Evolutionary conservation across 1,140 invertebrate species (phyloP), one percentile per base, ranked within the genome.

Genomic region (Meloidogyne exigua): DNA sequence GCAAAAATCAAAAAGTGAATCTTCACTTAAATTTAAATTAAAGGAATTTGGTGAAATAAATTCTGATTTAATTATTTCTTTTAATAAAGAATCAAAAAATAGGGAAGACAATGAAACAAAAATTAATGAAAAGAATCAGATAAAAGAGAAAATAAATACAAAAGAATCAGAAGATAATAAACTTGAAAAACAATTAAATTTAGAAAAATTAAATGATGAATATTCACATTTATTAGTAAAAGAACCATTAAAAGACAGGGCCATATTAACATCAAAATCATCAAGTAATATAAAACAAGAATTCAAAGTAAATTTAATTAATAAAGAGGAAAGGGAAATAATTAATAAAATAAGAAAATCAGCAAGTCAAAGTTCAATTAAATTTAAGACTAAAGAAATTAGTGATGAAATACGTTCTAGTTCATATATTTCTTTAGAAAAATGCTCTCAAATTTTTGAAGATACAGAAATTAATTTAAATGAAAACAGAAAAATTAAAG

Each of bases 291-390:
- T 9, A 49, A 18, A 49, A 70, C 36, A 66, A 39, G 21, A 49
- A 57, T 74, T 77, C 44, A 13, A 13, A 9, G 44, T n/a, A 0
- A 28, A 26, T 49, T 25, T 76, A 62, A 32, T 44, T 23, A 74
- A 64, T 64, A 66, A 23, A 7, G 75, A 76, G 39, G 64, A 76
- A 39, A 39, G n/a, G n/a, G 23, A 76, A 26, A n/a, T 1, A 10
- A 42, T 68, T n/a, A 26, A 21, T 11, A 28, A 13, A 12, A 4
- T 70, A 25, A 23, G 42, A n/a, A 32, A 26, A 70, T 42, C 42
- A 57, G 18, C 23, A 39, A 70, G 39, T 23, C 0, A 25, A 18
- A 18, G 13, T 13, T 15, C 1, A 44, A 44, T 44, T 44, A 15
- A 15, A 15, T 32, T 42, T 15, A 36, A 32, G 15, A n/a, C 18